These are phyloP conservation scores for Notothenia coriiceps DNA, from an alignment of 2,113 vertebrate genomes.

Conservation along the genomic window DNA sequence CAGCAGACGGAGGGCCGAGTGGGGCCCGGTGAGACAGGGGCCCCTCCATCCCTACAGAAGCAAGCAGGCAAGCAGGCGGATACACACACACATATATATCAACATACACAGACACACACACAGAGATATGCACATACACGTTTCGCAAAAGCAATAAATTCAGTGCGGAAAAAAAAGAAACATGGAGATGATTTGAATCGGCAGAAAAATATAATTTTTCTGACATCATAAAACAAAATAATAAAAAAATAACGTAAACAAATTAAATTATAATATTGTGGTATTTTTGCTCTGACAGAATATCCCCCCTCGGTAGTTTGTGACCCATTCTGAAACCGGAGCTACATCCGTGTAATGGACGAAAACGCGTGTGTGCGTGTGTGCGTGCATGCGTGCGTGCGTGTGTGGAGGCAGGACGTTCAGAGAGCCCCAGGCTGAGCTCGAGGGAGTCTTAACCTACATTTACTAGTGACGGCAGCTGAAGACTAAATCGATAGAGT, in stretches of 20 bases:
- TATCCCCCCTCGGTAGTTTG: conserved; percentile 19
- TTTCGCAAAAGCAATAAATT: conserved; percentile 57
- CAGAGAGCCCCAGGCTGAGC: conserved; percentile 73
- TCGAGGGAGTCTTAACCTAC: conserved; percentile 68
- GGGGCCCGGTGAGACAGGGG: conserved; percentile 93
- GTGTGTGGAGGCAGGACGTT: conserved; percentile 21
- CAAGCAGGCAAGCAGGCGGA: conserved; percentile 61
- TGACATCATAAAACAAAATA: conserved; percentile 59
- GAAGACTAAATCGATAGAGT: conserved; percentile 47
- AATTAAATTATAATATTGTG: conserved; percentile 34
- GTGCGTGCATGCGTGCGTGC: conserved; percentile 15
- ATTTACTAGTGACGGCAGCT: conserved; percentile 53
- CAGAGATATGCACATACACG: conserved; percentile 22
- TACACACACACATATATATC: conserved; percentile 10
- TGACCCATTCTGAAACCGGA: neutral
- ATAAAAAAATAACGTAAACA: conserved; percentile 8
- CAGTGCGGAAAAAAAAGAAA: conserved; percentile 25
- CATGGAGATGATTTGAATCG: conserved; percentile 71
- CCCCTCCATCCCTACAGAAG: conserved; percentile 91
- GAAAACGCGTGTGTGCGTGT: conserved; percentile 21
- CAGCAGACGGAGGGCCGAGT: conserved; percentile 91
- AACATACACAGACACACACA: conserved; percentile 37
- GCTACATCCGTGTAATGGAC: neutral
- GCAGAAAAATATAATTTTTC: conserved; percentile 69
- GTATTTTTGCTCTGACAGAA: neutral